A percentile compares a stretch with the other conserved stretches of the same genome.
phyloP scores from a whole-genome alignment of 1,140 invertebrate species.

The Leptinotarsa defecta region DNA sequence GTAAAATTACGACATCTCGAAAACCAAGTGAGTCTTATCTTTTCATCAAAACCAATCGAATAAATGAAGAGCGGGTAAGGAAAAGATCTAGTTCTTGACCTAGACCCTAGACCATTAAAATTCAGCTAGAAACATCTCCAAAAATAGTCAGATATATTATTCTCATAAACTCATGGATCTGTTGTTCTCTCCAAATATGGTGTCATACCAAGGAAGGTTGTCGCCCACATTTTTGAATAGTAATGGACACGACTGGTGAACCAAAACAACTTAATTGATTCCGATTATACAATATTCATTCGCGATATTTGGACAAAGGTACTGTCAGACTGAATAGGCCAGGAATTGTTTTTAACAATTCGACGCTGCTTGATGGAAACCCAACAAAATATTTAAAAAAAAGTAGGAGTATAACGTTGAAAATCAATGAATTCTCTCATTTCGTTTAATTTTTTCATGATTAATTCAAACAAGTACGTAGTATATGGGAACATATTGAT shows the following conservation, averaged over 20 bases:
- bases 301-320: too few species aligned
- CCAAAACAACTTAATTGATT: constrained; percentile 3
- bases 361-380: too few species aligned
- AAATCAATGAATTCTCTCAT: too few species aligned
- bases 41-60: background rate
- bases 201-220: constrained; percentile 22
- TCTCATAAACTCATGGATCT: background rate
- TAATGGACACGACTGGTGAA: background rate
- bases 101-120: background rate
- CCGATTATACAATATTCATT: background rate
- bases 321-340: too few species aligned
- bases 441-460: too few species aligned
- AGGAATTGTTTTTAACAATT: too few species aligned
- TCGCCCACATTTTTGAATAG: constrained; percentile 22
- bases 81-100: background rate
- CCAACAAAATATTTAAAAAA: too few species aligned
- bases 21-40: background rate
- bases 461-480: too few species aligned
- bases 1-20: too few species aligned
- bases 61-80: background rate
- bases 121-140: background rate
- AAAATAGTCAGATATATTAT: background rate
- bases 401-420: too few species aligned
- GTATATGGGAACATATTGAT: too few species aligned
- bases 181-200: constrained; percentile 14